These are phyloP conservation scores for Morinoia aosen DNA, from an alignment of 2,888 invertebrate genomes.

Conservation along the genomic window DNA sequence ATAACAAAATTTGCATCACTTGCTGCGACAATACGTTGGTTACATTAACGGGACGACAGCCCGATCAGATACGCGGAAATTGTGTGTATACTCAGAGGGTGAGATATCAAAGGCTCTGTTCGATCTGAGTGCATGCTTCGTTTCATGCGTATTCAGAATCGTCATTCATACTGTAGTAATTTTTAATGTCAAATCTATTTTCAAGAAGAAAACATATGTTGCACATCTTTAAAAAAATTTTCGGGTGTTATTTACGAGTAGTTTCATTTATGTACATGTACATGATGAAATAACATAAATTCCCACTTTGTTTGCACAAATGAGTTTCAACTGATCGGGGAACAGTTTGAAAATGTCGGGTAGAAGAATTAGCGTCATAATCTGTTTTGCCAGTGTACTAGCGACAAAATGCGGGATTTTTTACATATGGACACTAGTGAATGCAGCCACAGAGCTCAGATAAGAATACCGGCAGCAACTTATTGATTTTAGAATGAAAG, in stretches of 20 bases:
- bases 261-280: background rate
- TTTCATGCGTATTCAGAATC: background rate
- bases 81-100: background rate
- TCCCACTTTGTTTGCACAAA: background rate
- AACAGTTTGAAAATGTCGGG: background rate
- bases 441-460: background rate
- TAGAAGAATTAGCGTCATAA: background rate
- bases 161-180: background rate
- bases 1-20: background rate
- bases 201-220: background rate
- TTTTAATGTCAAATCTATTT: background rate
- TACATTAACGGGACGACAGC: background rate
- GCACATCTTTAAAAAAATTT: background rate
- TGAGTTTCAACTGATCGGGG: background rate
- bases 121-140: background rate
- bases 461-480: background rate
- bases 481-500: background rate
- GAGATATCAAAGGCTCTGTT: background rate
- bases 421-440: background rate
- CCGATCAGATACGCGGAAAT: background rate
- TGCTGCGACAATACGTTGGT: background rate
- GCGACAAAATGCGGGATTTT: background rate
- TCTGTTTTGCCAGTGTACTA: background rate
- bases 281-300: background rate
- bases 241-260: background rate